A percentile compares a stretch with the other conserved stretches of the same genome.
phyloP scores from a whole-genome alignment of 1,140 invertebrate species.

The Bombus impatiens region DNA sequence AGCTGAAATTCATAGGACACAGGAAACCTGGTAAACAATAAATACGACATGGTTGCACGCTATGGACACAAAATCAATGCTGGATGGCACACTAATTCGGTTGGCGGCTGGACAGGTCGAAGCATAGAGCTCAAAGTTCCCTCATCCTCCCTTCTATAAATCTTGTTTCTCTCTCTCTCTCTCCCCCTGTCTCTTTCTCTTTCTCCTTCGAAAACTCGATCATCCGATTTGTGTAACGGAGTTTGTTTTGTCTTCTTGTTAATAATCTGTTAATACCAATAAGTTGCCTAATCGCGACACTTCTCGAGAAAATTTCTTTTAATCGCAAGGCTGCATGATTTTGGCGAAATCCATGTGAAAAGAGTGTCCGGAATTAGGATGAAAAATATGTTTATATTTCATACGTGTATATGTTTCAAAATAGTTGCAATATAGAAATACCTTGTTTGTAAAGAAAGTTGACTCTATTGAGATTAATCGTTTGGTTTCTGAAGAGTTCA shows the following conservation, averaged over 20 bases:
- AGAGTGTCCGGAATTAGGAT: neutral
- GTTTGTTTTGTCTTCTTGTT: neutral
- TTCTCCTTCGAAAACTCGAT: neutral
- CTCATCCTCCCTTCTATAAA: neutral
- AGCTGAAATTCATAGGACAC: neutral
- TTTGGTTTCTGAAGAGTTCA: no score
- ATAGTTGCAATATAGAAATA: no score
- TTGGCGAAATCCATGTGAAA: no score
- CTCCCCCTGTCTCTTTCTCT: no score
- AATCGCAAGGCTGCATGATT: no score
- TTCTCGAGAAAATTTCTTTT: neutral
- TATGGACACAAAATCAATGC: slow-evolving; percentile 70
- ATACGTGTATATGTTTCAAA: no score
- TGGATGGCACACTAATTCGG: slow-evolving; percentile 62
- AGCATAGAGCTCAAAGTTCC: slow-evolving; percentile 26
- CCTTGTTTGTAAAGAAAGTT: no score
- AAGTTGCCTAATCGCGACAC: neutral
- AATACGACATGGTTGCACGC: neutral
- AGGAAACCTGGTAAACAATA: neutral
- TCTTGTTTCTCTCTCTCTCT: neutral
- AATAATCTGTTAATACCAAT: neutral
- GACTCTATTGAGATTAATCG: no score
- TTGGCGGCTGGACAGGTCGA: slow-evolving; percentile 41
- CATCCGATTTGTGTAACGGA: no score
- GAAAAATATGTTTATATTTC: neutral